These are phyloP conservation scores for Harpalus rubripes DNA, from an alignment of 2,888 invertebrate species.

Conservation along the genomic window DNA sequence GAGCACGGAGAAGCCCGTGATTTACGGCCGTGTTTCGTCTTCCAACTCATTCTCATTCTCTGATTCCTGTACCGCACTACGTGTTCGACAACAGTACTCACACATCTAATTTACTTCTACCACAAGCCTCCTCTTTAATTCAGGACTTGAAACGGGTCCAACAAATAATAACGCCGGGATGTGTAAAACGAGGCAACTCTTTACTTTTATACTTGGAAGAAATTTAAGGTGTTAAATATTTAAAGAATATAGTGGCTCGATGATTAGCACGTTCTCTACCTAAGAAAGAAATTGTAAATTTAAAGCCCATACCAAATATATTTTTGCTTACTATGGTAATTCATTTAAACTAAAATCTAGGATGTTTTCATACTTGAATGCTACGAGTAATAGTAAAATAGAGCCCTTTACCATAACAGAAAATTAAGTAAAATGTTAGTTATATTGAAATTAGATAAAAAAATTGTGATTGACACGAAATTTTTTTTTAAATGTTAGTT, in stretches of 20 bases:
- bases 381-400: too few species aligned
- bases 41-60: conserved; percentile 24
- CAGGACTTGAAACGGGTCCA: neutral
- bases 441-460: too few species aligned
- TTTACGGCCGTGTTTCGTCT: conserved; percentile 68
- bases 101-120: conserved; percentile 18
- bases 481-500: too few species aligned
- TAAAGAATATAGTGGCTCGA: neutral
- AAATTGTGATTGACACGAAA: too few species aligned
- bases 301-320: too few species aligned
- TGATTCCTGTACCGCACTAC: conserved; percentile 52
- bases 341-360: too few species aligned
- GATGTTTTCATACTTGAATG: too few species aligned
- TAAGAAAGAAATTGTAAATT: too few species aligned
- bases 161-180: neutral
- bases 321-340: too few species aligned
- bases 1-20: conserved; percentile 66
- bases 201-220: neutral
- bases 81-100: conserved; percentile 38
- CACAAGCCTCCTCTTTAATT: neutral
- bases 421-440: too few species aligned
- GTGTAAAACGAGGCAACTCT: neutral
- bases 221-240: neutral
- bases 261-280: too few species aligned
- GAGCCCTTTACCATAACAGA: too few species aligned